Evolutionary conservation across 2,797 vertebrate species (phyloP).

Genomic region (Enteromius mattozi): DNA sequence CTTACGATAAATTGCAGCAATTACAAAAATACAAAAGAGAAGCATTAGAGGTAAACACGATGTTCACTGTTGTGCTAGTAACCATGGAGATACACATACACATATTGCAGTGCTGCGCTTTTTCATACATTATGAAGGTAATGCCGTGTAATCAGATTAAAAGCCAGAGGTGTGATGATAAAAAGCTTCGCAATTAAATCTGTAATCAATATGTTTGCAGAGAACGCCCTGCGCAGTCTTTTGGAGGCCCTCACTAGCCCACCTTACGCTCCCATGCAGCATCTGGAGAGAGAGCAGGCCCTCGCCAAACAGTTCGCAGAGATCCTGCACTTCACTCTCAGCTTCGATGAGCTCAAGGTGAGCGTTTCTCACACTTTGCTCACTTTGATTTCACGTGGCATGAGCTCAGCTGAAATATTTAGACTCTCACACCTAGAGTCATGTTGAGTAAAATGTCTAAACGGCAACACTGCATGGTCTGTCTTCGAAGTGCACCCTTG

Average conservation of each 20-base stretch:
- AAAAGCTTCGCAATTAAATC: neutral
- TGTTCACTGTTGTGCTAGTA: constrained; percentile 8
- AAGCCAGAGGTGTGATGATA: constrained; percentile 13
- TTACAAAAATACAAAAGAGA: constrained; percentile 41
- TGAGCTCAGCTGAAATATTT: neutral
- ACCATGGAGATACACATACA: constrained; percentile 21
- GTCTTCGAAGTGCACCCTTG: neutral
- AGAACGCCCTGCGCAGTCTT: constrained; percentile 88
- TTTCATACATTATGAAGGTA: constrained; percentile 13
- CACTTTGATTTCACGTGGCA: neutral
- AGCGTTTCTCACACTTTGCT: constrained; percentile 8
- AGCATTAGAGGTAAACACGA: neutral
- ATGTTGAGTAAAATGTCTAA: neutral
- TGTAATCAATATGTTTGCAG: constrained; percentile 67
- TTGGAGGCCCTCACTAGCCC: constrained; percentile 91
- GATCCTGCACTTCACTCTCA: constrained; percentile 93
- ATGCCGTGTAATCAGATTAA: neutral
- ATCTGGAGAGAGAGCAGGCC: constrained; percentile 90
- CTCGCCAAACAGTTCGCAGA: constrained; percentile 92
- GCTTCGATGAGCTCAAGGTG: constrained; percentile 92
- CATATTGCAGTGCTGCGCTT: neutral
- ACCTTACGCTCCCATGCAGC: constrained; percentile 89
- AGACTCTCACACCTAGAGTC: neutral
- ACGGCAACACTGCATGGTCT: neutral
- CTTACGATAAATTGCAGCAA: constrained; percentile 34